Conservation (phyloP, 1,140 invertebrate genomes). For the Frieseomelitta varia region DNA sequence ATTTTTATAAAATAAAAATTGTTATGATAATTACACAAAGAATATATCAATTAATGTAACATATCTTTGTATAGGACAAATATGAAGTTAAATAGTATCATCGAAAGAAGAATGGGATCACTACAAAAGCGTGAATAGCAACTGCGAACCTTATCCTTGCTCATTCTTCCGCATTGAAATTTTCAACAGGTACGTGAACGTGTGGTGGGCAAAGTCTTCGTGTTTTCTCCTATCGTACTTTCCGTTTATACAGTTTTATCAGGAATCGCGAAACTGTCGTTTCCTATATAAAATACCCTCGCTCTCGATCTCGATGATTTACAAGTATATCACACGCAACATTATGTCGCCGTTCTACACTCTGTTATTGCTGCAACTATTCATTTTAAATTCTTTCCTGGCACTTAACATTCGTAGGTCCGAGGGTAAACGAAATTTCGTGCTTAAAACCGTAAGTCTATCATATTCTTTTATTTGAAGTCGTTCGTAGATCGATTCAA, state of each 20-base stretch:
- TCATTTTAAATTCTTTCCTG: not conserved
- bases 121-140: no score
- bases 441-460: slow-evolving; percentile 37
- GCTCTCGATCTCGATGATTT: not conserved
- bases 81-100: no score
- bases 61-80: no score
- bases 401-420: not conserved
- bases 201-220: not conserved
- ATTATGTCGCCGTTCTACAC: slow-evolving; percentile 3
- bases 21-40: no score
- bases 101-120: no score
- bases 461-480: not conserved
- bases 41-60: no score
- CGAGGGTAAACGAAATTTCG: slow-evolving; percentile 25
- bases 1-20: no score
- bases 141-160: not conserved
- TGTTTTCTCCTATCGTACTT: slow-evolving; percentile 16
- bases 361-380: not conserved
- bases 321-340: not conserved
- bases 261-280: not conserved
- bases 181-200: not conserved
- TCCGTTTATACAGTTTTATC: slow-evolving; percentile 21
- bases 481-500: not conserved
- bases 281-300: slow-evolving; percentile 24
- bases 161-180: not conserved